These are phyloP conservation scores for Rhagonycha lutea DNA, from an alignment of 2,888 invertebrate species.

Conservation along the genomic window DNA sequence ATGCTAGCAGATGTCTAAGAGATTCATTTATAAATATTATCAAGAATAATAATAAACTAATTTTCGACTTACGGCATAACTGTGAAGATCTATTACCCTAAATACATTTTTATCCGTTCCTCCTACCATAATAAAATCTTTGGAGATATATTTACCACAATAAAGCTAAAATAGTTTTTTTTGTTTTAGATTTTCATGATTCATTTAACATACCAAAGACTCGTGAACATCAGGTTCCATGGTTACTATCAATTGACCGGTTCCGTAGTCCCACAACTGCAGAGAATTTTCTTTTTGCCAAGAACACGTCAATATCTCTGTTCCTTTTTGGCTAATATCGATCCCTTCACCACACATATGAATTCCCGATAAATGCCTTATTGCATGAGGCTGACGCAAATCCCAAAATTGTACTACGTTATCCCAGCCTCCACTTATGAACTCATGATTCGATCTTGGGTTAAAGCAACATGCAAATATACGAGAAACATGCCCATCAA, in stretches of 20 bases:
- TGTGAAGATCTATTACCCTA: conserved; percentile 63
- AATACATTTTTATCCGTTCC: conserved; percentile 65
- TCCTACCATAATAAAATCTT: conserved; percentile 63
- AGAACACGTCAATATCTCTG: conserved; percentile 59
- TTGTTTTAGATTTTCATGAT: neutral
- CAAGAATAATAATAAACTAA: neutral
- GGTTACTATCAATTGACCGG: conserved; percentile 64
- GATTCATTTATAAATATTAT: neutral
- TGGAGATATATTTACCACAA: conserved; percentile 64
- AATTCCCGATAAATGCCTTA: conserved; percentile 62
- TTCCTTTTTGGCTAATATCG: conserved; percentile 56
- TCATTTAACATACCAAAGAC: conserved; percentile 39
- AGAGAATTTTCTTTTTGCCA: conserved; percentile 66
- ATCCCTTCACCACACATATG: conserved; percentile 71
- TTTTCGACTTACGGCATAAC: conserved; percentile 59
- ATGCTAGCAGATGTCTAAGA: conserved; percentile 62
- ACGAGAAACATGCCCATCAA: conserved; percentile 67
- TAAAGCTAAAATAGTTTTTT: conserved; percentile 57
- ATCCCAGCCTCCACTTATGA: conserved; percentile 73
- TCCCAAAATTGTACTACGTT: conserved; percentile 71
- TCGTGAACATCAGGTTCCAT: conserved; percentile 60
- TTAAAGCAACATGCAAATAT: conserved; percentile 69
- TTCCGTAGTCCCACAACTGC: conserved; percentile 69
- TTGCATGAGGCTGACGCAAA: conserved; percentile 64
- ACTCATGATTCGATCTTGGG: conserved; percentile 66